Base-by-base conservation (phyloP, 2,113 vertebrate genomes). In the Rhipidura dahli region DNA sequence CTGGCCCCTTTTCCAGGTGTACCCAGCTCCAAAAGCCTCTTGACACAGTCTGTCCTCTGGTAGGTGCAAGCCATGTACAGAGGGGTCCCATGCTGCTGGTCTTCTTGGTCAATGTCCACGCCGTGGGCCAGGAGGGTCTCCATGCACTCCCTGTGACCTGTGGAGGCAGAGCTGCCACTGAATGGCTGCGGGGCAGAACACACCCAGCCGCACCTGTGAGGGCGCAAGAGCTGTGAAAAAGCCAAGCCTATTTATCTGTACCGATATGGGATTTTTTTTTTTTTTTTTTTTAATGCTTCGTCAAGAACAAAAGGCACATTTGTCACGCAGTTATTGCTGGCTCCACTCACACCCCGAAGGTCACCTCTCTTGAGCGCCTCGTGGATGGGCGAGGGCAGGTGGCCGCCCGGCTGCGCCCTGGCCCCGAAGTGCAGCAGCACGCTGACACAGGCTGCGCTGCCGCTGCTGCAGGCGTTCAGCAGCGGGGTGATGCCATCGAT, bases 131-230 rank as follows among this genome's bases (percentile, higher is more conserved):
- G 94, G 61, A 99, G 98, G 95, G 99, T 97, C 94, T 99, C 98
- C 98, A 99, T 98, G 96, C 99, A 99, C 45, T 99, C 98, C 87
- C 96, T 98, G 97, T 99, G 98, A 95, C 98, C 99, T 99, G 95
- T 61, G 53, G 22, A 68, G 64, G 93, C 33, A 79, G 40, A 89
- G 44, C 60, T 2, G 5, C 17, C 91, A 47, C 37, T 47, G 69
- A 59, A 45, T 9, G 12, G 24, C 40, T 51, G 40, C n/a, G 53
- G 49, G 65, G 72, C 31, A 69, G 61, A 60, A 63, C 44, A 81
- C 44, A 72, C 37, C n/a, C 73, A 56, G 31, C 9, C 16, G 47
- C 8, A 47, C 6, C 23, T 26, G 12, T 4, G 68, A 57, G 19
- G 37, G 37, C 42, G 77, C 35, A 47, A 44, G 23, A 70, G 23